Evolutionary conservation across 2,888 invertebrate genomes (phyloP).

Genomic region (Brachypalpus laphriformis): DNA sequence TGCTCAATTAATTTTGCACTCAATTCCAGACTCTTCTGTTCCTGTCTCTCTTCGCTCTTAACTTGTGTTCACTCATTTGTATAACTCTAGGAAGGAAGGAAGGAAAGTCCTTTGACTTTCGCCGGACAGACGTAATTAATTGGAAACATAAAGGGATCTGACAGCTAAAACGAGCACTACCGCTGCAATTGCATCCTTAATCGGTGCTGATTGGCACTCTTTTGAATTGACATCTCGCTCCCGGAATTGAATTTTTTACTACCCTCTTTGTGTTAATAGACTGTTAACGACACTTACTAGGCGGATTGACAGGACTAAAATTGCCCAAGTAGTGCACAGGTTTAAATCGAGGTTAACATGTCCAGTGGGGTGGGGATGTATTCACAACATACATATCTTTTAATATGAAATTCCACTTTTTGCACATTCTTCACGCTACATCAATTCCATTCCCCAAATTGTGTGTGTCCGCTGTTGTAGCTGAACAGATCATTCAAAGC

Average conservation of each 20-base stretch:
- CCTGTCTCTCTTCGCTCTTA: not conserved
- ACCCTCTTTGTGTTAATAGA: not conserved
- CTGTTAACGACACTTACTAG: constrained; percentile 29
- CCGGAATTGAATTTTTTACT: no score
- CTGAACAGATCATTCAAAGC: constrained; percentile 24
- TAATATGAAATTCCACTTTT: constrained; percentile 24
- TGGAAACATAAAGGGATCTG: constrained; percentile 44
- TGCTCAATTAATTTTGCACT: constrained; percentile 60
- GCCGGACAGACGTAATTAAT: constrained; percentile 49
- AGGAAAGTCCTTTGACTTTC: constrained; percentile 47
- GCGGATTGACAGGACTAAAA: constrained; percentile 10
- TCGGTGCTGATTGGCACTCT: constrained; percentile 22
- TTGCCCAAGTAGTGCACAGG: no score
- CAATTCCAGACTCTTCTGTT: constrained; percentile 36
- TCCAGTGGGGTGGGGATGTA: not conserved
- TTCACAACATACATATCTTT: constrained; percentile 24
- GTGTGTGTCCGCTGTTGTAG: no score
- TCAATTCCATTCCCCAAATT: constrained; percentile 23
- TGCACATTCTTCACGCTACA: constrained; percentile 3
- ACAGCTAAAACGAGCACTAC: constrained; percentile 30
- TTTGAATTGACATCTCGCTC: not conserved
- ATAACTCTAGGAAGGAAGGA: constrained; percentile 4
- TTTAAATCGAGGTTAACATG: constrained; percentile 12
- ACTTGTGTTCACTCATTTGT: constrained; percentile 33
- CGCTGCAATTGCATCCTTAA: constrained; percentile 45